Percentiles rank a stretch among this genome's conserved stretches.
Evolutionary conservation across 2,113 vertebrate genomes (phyloP).

Genomic region (Siniperca chuatsi): DNA sequence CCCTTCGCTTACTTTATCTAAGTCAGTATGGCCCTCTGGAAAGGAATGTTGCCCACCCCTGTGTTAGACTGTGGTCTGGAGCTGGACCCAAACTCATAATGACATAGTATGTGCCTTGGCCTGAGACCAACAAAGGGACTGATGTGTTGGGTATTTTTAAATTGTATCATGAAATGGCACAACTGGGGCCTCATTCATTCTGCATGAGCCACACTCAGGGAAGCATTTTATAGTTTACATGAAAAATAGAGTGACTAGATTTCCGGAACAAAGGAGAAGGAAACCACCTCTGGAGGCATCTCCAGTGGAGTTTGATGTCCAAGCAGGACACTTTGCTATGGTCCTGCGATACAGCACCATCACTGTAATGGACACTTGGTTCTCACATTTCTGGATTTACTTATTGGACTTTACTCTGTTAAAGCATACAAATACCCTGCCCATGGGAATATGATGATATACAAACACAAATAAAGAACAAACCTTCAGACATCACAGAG

Average conservation of each 20-base stretch:
- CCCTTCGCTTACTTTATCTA: no score
- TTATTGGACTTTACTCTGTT: background rate
- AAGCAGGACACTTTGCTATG: background rate
- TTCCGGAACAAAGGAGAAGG: background rate
- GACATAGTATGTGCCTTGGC: conserved; percentile 48
- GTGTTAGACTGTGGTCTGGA: conserved; percentile 19
- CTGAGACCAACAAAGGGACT: conserved; percentile 23
- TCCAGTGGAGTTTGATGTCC: background rate
- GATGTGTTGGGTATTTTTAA: conserved; percentile 49
- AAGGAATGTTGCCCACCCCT: no score
- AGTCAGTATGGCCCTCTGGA: no score
- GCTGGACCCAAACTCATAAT: conserved; percentile 28
- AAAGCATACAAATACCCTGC: background rate
- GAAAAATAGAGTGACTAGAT: conserved; percentile 41
- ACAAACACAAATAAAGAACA: background rate
- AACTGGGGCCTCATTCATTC: conserved; percentile 52
- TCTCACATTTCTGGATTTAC: background rate
- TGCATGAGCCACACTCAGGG: conserved; percentile 36
- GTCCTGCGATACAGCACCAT: background rate
- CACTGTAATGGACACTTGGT: background rate
- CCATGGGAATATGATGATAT: background rate
- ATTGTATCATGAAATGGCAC: conserved; percentile 55
- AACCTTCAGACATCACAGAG: background rate
- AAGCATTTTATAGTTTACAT: conserved; percentile 43
- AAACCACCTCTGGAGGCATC: conserved; percentile 14